Evolutionary conservation across 2,797 vertebrate species (phyloP).

Genomic region (Clarias platycephalus): DNA sequence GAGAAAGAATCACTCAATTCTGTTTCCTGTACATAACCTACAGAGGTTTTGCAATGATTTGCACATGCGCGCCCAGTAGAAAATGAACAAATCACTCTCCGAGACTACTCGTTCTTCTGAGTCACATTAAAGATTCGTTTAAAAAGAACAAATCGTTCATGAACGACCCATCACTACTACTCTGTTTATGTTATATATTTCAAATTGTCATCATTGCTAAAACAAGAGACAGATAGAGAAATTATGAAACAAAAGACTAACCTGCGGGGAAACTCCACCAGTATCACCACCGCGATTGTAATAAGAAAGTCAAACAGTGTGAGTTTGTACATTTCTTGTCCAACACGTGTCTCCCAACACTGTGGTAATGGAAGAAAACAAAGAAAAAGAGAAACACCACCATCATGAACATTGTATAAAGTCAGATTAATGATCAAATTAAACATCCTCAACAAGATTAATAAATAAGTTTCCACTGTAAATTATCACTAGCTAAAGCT

Average conservation of each 20-base stretch:
- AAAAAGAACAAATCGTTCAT: too few species aligned
- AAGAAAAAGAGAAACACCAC: neutral
- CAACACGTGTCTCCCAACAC: conserved; percentile 91
- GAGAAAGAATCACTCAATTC: too few species aligned
- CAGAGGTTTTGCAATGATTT: too few species aligned
- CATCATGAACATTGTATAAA: neutral
- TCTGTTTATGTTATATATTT: neutral
- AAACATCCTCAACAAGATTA: neutral
- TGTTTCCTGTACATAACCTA: too few species aligned
- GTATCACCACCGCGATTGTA: conserved; percentile 69
- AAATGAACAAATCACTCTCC: too few species aligned
- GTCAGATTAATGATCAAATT: neutral
- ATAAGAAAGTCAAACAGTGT: conserved; percentile 84
- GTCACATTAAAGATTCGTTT: too few species aligned
- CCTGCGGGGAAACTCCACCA: conserved; percentile 87
- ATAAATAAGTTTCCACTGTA: neutral
- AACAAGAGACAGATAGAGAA: neutral
- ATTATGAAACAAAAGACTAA: conserved; percentile 55
- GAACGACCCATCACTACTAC: too few species aligned
- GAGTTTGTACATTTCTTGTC: conserved; percentile 93
- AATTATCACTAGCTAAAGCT: neutral
- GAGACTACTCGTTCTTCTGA: too few species aligned
- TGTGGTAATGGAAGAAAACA: conserved; percentile 49
- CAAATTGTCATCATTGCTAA: neutral
- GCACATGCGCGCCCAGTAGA: too few species aligned